Evolutionary conservation across 2,113 vertebrate species (phyloP).

Genomic region (Anser brachyrhynchus): DNA sequence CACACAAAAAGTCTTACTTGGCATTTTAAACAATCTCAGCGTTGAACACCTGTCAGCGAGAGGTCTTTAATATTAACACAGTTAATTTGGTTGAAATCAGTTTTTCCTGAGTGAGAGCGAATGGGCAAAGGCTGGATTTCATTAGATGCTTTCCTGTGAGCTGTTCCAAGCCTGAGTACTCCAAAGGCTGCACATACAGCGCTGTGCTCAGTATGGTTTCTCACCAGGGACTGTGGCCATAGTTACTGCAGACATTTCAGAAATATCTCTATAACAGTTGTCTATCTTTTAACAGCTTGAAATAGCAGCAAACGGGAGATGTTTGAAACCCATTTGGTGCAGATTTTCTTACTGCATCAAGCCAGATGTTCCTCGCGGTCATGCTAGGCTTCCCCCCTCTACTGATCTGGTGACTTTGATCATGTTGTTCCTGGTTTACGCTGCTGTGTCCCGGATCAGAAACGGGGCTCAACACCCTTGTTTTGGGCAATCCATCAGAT

Average conservation of each 20-base stretch:
- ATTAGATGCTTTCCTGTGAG: neutral
- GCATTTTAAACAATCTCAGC: slow-evolving; percentile 4
- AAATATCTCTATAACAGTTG: neutral
- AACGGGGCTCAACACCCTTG: neutral
- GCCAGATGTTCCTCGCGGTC: neutral
- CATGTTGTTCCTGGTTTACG: neutral
- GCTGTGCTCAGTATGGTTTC: neutral
- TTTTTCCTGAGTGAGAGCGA: neutral
- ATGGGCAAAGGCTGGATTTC: neutral
- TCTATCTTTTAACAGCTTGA: neutral
- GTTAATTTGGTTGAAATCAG: neutral
- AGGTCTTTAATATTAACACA: neutral
- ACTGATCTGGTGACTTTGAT: neutral
- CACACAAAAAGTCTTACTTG: neutral
- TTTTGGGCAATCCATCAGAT: neutral
- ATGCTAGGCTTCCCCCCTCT: neutral
- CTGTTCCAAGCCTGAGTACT: neutral
- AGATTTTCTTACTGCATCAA: neutral
- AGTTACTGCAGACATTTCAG: neutral
- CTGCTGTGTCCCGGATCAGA: neutral
- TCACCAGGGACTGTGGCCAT: neutral
- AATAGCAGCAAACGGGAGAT: neutral
- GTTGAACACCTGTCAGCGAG: slow-evolving; percentile 36
- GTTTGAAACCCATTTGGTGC: neutral
- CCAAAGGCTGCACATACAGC: accelerated